Base-by-base conservation (phyloP, 1,140 invertebrate species). In the Anthonomus grandis region DNA sequence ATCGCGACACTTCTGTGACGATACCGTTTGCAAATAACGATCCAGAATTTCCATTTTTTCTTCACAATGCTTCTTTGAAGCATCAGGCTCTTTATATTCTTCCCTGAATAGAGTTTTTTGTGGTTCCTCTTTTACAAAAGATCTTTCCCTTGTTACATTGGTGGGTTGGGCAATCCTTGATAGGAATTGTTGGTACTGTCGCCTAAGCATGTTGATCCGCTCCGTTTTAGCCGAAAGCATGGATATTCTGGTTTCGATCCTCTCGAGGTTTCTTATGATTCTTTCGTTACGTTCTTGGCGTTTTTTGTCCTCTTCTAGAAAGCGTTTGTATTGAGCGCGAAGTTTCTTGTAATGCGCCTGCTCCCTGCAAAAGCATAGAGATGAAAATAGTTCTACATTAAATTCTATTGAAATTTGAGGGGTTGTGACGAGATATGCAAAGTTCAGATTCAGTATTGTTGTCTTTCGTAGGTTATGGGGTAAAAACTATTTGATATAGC, bases 271-370 rank as follows among this genome's bases (percentile, higher is more conserved):
- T 34, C 74, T 71, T 13, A 82, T 71, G 38, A 85, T 73, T 63
- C 77, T 75, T 52, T 79, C 76, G 68, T 83, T 85, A 17, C 82
- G 74, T 60, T 82, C 78, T 52, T 82, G 80, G 46, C 81, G 74
- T 13, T 71, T 67, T 39, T 70, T 70, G 59, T 84, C 80, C 64
- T 83, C 80, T 56, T 83, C 81, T 44, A 84, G 66, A 68, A 83
- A 83, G 22, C 77, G 74, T 39, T 81, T 79, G 62, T 84, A 84
- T 62, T 79, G 78, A 41, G 78, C 71, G 48, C 79, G 72, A 15
- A 81, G 69, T 61, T 75, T 79, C 57, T 77, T 77, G 31, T 66
- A 70, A 48, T 71, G 52, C 8, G 55, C 44, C 59, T 70, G 65
- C 50, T 71, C 64, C 27, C 71, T 71, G 45, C 31, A 67, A 66